phyloP scores from a whole-genome alignment of 2,888 invertebrate genomes.

The Noctua comes region DNA sequence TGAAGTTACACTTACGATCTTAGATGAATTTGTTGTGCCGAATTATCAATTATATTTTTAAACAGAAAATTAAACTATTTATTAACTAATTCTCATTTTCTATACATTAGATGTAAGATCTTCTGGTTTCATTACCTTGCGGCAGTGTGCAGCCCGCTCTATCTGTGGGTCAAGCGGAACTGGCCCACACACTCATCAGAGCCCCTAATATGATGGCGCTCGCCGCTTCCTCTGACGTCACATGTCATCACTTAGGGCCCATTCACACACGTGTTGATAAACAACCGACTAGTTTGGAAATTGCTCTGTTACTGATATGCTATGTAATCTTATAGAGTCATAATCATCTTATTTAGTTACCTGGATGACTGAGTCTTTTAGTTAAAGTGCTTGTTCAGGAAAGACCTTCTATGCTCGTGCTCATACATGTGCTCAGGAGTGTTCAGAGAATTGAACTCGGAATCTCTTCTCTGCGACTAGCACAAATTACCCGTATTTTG shows the following conservation, averaged over 20 bases:
- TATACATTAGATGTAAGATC: not conserved
- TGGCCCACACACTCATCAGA: constrained; percentile 71
- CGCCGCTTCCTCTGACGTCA: constrained; percentile 68
- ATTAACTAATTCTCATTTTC: not conserved
- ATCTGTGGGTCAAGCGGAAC: constrained; percentile 68
- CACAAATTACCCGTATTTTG: too few species aligned
- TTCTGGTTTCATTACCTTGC: not conserved
- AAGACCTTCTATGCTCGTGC: not conserved
- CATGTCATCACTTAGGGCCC: constrained; percentile 53
- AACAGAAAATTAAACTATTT: not conserved
- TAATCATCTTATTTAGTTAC: constrained; percentile 17
- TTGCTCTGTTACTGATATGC: constrained; percentile 44
- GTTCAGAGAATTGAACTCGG: too few species aligned
- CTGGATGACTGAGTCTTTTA: not conserved
- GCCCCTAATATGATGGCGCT: constrained; percentile 64
- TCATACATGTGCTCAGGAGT: not conserved
- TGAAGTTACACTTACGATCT: not conserved
- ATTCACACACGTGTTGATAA: constrained; percentile 45
- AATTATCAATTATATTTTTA: not conserved
- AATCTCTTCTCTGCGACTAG: too few species aligned
- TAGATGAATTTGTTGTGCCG: not conserved
- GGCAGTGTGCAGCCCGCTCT: constrained; percentile 47
- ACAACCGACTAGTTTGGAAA: constrained; percentile 38
- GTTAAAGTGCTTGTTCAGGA: constrained; percentile 16
- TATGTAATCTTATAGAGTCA: constrained; percentile 21